Evolutionary conservation across 2,797 vertebrate species (phyloP).

Genomic region (Chelon auratus): DNA sequence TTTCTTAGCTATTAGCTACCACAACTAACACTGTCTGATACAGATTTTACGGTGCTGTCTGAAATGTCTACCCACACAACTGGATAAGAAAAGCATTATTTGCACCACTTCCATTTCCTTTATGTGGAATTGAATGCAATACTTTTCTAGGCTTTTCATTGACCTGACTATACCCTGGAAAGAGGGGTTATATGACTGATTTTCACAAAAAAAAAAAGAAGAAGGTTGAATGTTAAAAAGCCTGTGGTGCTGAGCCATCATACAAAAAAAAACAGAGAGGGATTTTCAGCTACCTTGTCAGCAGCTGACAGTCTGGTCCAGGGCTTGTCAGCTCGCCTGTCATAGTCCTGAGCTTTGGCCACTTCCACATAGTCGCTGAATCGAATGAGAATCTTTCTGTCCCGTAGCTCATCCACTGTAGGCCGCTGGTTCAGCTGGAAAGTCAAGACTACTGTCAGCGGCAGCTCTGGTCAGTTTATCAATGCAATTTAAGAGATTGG

Average conservation of each 20-base stretch:
- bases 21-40: too few relatives aligned
- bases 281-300: constrained; percentile 89
- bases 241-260: background rate
- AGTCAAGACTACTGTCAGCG: background rate
- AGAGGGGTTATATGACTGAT: too few relatives aligned
- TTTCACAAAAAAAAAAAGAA: background rate
- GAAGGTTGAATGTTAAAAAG: background rate
- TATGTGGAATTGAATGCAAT: background rate
- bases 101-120: background rate
- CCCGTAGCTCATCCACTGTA: constrained; percentile 95
- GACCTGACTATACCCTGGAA: too few relatives aligned
- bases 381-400: constrained; percentile 98
- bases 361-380: constrained; percentile 99
- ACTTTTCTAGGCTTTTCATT: too few relatives aligned
- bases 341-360: constrained; percentile 99
- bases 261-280: background rate
- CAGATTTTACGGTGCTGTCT: too few relatives aligned
- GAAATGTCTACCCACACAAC: too few relatives aligned
- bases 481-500: background rate
- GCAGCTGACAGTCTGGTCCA: constrained; percentile 97
- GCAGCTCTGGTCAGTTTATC: background rate
- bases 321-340: constrained; percentile 96
- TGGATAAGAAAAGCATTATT: background rate
- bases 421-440: constrained; percentile 95
- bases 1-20: too few relatives aligned